Conservation (phyloP, 2,113 vertebrate species). For the Leucosticte australis region DNA sequence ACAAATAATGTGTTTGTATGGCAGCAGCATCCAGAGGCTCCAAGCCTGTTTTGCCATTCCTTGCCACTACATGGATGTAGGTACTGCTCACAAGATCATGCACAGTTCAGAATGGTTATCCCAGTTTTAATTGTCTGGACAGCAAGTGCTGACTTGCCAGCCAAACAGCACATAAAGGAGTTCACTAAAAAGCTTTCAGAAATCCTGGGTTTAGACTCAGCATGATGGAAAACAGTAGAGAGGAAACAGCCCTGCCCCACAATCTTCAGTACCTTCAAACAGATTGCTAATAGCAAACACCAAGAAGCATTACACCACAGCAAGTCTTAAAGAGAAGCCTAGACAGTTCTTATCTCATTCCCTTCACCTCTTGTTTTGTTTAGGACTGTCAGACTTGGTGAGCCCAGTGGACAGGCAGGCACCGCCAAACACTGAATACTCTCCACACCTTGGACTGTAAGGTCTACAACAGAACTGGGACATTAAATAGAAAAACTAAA, state of each 20-base stretch:
- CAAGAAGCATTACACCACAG: not conserved
- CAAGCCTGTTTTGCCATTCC: not conserved
- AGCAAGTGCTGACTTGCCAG: not conserved
- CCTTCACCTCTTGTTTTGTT: not conserved
- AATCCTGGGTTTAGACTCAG: not conserved
- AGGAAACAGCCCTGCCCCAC: not conserved
- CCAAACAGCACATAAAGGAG: not conserved
- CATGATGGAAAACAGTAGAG: not conserved
- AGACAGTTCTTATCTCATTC: not conserved
- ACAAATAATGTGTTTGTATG: not conserved
- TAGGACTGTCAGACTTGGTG: not conserved
- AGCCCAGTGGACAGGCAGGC: not conserved
- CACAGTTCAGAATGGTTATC: not conserved
- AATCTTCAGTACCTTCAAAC: not conserved
- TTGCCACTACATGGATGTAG: rapidly evolving
- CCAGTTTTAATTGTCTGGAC: not conserved
- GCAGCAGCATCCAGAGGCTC: not conserved
- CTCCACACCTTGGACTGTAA: rapidly evolving
- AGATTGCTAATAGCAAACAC: not conserved
- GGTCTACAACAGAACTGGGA: not conserved
- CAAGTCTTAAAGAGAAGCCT: not conserved
- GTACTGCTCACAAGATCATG: not conserved
- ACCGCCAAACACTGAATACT: not conserved
- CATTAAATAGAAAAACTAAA: not conserved
- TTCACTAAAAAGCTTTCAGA: not conserved